A percentile compares a stretch with the other conserved stretches of the same genome.
Evolutionary conservation across 2,888 invertebrate species (phyloP).

Genomic region (Anoplius nigerrimus): DNA sequence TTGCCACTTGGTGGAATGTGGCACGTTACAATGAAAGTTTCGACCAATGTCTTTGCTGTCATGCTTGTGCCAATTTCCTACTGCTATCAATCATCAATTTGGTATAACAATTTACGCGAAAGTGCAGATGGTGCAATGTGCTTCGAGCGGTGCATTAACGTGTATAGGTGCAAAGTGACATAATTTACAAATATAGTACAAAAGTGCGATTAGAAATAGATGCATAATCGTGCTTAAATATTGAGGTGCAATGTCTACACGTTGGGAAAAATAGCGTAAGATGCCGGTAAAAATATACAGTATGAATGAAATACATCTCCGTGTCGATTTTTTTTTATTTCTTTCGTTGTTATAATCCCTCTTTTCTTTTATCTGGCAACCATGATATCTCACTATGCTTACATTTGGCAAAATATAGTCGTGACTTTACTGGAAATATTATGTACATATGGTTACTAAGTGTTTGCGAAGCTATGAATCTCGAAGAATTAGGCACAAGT

Average conservation of each 20-base stretch:
- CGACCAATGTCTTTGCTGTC: slow-evolving; percentile 40
- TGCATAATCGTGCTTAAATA: not conserved
- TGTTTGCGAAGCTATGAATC: not conserved
- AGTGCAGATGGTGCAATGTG: not conserved
- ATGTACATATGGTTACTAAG: not conserved
- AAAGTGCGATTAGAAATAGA: not conserved
- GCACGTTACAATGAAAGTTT: slow-evolving; percentile 44
- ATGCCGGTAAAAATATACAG: not conserved
- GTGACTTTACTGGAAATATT: not conserved
- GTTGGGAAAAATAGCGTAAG: not conserved
- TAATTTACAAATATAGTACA: not conserved
- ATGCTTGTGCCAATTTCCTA: slow-evolving; percentile 49
- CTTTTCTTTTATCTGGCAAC: not conserved
- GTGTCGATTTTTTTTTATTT: slow-evolving; percentile 2
- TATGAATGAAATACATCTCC: not conserved
- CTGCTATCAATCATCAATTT: slow-evolving; percentile 7
- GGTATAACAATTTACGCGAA: slow-evolving; percentile 16
- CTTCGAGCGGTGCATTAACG: not conserved
- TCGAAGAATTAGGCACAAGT: slow-evolving; percentile 42
- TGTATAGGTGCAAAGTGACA: not conserved
- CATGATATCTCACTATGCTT: not conserved
- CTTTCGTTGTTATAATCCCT: not conserved
- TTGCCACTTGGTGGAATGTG: slow-evolving; percentile 25
- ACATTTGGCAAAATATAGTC: not conserved
- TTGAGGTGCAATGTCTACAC: not conserved